phyloP scores from a whole-genome alignment of 2,797 vertebrate species.

The Galago senegalensis region DNA sequence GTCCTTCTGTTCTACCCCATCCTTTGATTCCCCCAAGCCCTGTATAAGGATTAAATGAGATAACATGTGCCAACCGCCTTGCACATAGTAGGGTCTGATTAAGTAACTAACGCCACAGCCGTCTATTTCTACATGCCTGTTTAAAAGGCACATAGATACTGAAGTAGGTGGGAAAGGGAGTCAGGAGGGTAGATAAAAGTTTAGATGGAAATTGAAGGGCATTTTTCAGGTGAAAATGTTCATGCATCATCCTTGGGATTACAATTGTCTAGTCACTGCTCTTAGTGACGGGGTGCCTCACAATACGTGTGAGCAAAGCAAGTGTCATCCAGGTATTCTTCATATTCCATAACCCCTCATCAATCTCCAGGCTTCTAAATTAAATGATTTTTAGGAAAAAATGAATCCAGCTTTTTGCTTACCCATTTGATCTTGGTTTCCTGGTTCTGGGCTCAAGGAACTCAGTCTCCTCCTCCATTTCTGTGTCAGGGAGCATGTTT shows the following conservation, averaged over 20 bases:
- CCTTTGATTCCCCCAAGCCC: too few species aligned
- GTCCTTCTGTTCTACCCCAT: not conserved
- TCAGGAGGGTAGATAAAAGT: not conserved
- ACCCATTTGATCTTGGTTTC: constrained; percentile 82
- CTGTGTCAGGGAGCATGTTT: constrained; percentile 61
- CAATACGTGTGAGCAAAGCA: constrained; percentile 8
- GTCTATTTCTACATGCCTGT: not conserved
- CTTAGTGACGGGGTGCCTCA: not conserved
- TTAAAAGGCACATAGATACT: not conserved
- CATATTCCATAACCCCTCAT: not conserved
- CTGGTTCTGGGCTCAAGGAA: constrained; percentile 77
- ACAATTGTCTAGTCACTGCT: not conserved
- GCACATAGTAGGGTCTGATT: not conserved
- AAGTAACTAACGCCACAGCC: not conserved
- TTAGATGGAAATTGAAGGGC: not conserved
- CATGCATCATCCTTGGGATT: not conserved
- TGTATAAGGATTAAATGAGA: not conserved
- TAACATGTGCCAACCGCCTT: not conserved
- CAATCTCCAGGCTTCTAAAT: constrained; percentile 15
- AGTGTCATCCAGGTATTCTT: not conserved
- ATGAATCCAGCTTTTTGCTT: constrained; percentile 77
- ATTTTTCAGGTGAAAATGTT: not conserved
- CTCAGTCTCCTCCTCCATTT: constrained; percentile 81
- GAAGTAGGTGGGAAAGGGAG: not conserved
- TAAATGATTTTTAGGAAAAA: constrained; percentile 33